Percentiles rank a stretch among this genome's conserved stretches.
Evolutionary conservation across 2,797 vertebrate species (phyloP).

Genomic region (Ispidina lecontei): DNA sequence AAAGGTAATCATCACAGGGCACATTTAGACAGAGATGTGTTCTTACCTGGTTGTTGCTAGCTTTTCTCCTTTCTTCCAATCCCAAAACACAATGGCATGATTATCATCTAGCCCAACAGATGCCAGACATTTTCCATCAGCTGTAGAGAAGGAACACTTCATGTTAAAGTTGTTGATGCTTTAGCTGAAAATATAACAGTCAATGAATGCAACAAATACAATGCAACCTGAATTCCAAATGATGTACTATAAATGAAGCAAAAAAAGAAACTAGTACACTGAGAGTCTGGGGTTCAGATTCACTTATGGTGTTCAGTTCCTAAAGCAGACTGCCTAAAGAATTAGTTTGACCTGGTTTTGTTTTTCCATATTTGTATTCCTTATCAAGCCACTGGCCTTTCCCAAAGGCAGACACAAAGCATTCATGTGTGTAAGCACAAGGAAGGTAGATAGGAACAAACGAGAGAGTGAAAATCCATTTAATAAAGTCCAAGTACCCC

Average conservation of each 20-base stretch:
- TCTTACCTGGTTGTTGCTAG: conserved; percentile 91
- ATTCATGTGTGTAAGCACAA: not conserved
- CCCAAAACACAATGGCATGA: conserved; percentile 94
- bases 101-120: conserved; percentile 93
- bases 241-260: not conserved
- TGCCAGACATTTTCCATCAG: conserved; percentile 92
- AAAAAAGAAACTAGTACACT: not conserved
- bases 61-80: conserved; percentile 97
- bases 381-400: not conserved
- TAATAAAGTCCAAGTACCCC: not conserved
- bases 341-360: not conserved
- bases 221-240: not conserved
- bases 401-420: not conserved
- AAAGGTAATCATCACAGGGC: not conserved
- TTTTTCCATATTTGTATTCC: not conserved
- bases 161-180: conserved; percentile 31
- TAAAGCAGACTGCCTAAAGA: not conserved
- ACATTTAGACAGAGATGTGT: not conserved
- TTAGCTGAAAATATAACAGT: not conserved
- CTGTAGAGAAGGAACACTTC: conserved; percentile 77
- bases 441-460: not conserved
- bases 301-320: not conserved
- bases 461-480: not conserved
- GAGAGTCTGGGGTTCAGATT: not conserved
- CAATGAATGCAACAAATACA: not conserved